These are phyloP conservation scores for Chymomyza amoena DNA, from an alignment of 2,888 invertebrate genomes.

Conservation along the genomic window DNA sequence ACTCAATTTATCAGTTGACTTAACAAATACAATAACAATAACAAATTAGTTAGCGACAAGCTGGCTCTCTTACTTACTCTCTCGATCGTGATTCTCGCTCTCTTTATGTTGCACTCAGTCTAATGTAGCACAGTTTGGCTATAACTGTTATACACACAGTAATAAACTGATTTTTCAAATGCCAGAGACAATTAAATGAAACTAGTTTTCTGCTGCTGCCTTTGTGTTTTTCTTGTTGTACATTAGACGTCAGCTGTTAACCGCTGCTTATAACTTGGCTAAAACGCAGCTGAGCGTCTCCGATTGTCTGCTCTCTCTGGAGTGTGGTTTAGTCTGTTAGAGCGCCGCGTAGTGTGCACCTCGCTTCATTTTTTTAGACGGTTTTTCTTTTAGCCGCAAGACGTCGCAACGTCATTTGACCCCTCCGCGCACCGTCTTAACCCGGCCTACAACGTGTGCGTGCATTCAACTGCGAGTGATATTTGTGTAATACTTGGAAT, in stretches of 20 bases:
- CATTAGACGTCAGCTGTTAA: constrained; percentile 54
- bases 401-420: not conserved
- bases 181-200: constrained; percentile 54
- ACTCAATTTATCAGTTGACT: constrained; percentile 72
- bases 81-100: not conserved
- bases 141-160: constrained; percentile 44
- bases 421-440: not conserved
- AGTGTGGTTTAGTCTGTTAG: constrained; percentile 57
- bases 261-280: constrained; percentile 45
- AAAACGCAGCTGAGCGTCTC: constrained; percentile 35
- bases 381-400: constrained; percentile 4
- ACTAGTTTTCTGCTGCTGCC: constrained; percentile 46
- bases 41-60: constrained; percentile 48
- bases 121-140: constrained; percentile 3
- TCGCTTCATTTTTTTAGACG: constrained; percentile 36
- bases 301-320: not conserved
- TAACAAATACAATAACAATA: constrained; percentile 63
- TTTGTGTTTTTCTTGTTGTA: constrained; percentile 23
- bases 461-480: constrained; percentile 20
- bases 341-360: constrained; percentile 66
- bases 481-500: constrained; percentile 7
- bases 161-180: constrained; percentile 20
- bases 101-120: not conserved
- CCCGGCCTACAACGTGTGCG: constrained; percentile 12
- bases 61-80: not conserved